Conservation (phyloP, 2,888 invertebrate species). For the Eupithecia pulchellata region DNA sequence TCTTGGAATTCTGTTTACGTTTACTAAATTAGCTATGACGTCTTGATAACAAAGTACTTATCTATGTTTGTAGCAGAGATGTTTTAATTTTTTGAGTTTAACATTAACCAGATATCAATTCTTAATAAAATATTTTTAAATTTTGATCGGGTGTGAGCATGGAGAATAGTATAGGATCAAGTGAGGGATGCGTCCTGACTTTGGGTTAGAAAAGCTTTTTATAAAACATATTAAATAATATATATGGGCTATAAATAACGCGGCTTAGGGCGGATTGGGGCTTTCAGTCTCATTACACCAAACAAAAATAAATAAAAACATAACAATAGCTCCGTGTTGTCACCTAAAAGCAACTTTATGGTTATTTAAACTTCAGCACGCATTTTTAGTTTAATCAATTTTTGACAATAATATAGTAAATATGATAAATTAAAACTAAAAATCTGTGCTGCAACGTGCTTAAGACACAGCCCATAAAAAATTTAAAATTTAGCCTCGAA, state of each 20-base stretch:
- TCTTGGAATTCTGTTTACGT: not conserved
- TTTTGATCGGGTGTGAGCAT: slow-evolving; percentile 67
- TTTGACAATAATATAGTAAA: not conserved
- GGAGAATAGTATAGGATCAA: slow-evolving; percentile 68
- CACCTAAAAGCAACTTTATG: slow-evolving; percentile 82
- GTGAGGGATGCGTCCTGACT: slow-evolving; percentile 64
- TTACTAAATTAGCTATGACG: not conserved
- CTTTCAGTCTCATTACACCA: slow-evolving; percentile 71
- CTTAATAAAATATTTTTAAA: not conserved
- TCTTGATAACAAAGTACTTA: slow-evolving; percentile 8
- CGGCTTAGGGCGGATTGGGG: slow-evolving; percentile 80
- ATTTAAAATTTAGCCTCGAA: slow-evolving; percentile 67
- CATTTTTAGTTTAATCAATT: slow-evolving; percentile 61
- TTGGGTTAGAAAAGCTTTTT: slow-evolving; percentile 70
- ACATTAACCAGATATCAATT: not conserved
- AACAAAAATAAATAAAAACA: slow-evolving; percentile 72
- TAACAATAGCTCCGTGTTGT: slow-evolving; percentile 81
- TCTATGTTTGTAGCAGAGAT: not conserved
- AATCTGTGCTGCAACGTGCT: slow-evolving; percentile 71
- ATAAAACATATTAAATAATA: slow-evolving; percentile 65
- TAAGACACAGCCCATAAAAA: slow-evolving; percentile 71
- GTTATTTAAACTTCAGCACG: slow-evolving; percentile 67
- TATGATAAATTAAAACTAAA: slow-evolving; percentile 53
- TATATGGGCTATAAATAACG: slow-evolving; percentile 73
- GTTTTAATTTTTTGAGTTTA: slow-evolving; percentile 1